Conservation (phyloP, 2,113 vertebrate genomes). For the Panthera leo region DNA sequence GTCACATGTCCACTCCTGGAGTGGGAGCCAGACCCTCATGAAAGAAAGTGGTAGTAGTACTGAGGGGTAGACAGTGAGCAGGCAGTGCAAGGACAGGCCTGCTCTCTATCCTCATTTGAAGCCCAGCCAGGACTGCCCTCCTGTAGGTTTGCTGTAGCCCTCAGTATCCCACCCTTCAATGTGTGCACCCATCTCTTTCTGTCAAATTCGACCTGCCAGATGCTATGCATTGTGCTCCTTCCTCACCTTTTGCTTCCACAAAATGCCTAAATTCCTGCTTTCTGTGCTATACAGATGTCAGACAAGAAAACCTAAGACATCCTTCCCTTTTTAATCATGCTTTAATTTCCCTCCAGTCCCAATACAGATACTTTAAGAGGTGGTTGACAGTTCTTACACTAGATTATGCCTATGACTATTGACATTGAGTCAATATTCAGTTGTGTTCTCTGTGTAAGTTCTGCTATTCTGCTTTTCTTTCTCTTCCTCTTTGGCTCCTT, state of each 20-base stretch:
- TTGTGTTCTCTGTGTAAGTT: not conserved
- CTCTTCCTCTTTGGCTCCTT: not conserved
- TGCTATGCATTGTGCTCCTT: not conserved
- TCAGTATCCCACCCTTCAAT: no score
- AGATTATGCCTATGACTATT: not conserved
- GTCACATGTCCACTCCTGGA: no score
- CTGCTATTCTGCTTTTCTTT: not conserved
- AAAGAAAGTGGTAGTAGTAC: not conserved
- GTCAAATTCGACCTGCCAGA: not conserved
- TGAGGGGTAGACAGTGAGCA: not conserved
- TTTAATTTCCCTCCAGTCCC: not conserved
- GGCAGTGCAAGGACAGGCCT: not conserved
- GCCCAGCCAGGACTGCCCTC: not conserved
- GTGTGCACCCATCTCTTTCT: no score
- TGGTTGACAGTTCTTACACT: not conserved
- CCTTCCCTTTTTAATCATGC: not conserved
- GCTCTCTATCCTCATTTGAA: not conserved
- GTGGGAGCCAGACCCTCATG: not conserved
- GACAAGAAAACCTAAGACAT: not conserved
- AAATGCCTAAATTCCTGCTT: not conserved
- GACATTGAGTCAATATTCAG: not conserved
- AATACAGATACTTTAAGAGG: not conserved
- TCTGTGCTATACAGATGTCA: not conserved
- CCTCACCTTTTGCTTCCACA: not conserved
- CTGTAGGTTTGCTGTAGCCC: not conserved